Evolutionary conservation across 2,888 invertebrate species (phyloP).

Genomic region (Lamproptera curius): DNA sequence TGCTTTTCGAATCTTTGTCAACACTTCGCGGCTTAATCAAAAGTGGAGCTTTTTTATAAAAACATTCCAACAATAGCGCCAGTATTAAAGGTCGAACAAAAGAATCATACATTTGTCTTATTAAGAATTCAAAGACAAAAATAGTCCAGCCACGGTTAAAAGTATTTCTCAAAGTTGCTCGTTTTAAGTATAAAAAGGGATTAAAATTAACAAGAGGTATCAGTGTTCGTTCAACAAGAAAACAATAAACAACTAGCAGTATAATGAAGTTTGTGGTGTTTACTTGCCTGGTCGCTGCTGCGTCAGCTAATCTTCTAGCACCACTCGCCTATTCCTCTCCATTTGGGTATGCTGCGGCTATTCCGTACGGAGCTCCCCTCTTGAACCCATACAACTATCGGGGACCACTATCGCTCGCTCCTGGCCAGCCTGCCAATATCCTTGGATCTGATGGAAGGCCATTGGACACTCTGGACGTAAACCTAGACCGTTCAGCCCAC

Average conservation of each 20-base stretch:
- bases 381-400: slow-evolving; percentile 50
- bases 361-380: slow-evolving; percentile 29
- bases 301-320: slow-evolving; percentile 62
- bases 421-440: slow-evolving; percentile 66
- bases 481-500: slow-evolving; percentile 65
- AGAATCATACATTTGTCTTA: too few relatives aligned
- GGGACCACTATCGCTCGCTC: slow-evolving; percentile 60
- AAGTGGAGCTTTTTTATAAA: too few relatives aligned
- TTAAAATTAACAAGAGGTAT: slow-evolving; percentile 35
- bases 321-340: slow-evolving; percentile 35
- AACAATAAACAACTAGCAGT: slow-evolving; percentile 52
- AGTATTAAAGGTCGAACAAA: too few relatives aligned
- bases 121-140: too few relatives aligned
- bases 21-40: too few relatives aligned
- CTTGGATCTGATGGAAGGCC: slow-evolving; percentile 63
- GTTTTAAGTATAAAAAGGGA: slow-evolving; percentile 29
- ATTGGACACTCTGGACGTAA: slow-evolving; percentile 64
- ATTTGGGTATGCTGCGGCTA: slow-evolving; percentile 37
- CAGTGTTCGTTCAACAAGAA: slow-evolving; percentile 51
- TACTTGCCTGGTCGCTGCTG: slow-evolving; percentile 79
- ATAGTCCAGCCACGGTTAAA: too few relatives aligned
- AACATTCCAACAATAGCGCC: too few relatives aligned
- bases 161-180: too few relatives aligned
- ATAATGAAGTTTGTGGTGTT: slow-evolving; percentile 80
- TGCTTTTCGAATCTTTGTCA: too few relatives aligned